Percentiles rank a stretch among this genome's conserved stretches.
Conservation (phyloP, 23 tunicate genomes). For the Trididemnum clinides region DNA sequence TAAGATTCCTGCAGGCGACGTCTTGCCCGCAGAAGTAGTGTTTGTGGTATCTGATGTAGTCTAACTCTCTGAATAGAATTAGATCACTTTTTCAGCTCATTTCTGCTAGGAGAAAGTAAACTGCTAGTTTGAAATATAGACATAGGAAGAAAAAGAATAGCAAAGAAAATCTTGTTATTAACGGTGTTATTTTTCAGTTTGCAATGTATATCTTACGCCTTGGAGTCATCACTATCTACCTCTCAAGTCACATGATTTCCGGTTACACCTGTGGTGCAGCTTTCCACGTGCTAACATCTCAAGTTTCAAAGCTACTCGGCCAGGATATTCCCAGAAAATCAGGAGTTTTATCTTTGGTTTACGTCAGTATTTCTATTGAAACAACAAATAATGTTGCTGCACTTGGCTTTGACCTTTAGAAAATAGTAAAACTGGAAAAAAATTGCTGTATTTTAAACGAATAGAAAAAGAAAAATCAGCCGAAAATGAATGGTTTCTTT, state of each 20-base stretch:
- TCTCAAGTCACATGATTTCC: constrained; percentile 77
- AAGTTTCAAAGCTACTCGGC: constrained; percentile 79
- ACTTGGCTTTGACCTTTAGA: not conserved
- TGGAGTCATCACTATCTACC: constrained; percentile 72
- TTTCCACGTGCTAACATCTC: constrained; percentile 86
- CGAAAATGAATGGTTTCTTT: no score
- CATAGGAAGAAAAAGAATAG: no score
- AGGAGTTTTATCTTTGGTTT: constrained; percentile 63
- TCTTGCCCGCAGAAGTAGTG: no score
- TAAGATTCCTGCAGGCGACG: no score
- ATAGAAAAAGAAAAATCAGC: not conserved
- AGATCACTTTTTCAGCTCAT: no score
- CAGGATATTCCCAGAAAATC: constrained; percentile 52
- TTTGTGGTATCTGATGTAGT: no score
- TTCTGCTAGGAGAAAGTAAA: no score
- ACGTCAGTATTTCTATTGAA: constrained; percentile 75
- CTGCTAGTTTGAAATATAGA: no score
- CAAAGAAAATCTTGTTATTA: not conserved
- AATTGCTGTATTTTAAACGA: not conserved
- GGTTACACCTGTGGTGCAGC: constrained; percentile 96
- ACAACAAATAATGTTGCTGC: no score
- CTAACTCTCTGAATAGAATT: no score
- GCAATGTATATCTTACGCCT: constrained; percentile 69
- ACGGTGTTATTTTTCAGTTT: constrained; percentile 40
- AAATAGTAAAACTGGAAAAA: not conserved